Evolutionary conservation across 53 echinoderm and acorn worm species (phyloP).

Genomic region (Temnopleurus reevesii): DNA sequence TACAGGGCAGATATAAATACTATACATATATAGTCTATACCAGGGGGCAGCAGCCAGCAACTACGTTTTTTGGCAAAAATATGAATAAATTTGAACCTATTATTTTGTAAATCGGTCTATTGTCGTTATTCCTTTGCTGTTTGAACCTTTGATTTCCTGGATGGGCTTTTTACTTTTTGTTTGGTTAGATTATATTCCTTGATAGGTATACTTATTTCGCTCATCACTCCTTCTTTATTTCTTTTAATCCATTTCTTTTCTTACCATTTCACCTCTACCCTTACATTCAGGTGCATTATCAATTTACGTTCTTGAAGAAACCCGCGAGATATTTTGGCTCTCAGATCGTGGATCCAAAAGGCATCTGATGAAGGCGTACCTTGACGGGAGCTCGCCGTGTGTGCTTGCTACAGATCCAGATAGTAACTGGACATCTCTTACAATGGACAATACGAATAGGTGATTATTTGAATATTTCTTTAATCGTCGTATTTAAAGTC

Average conservation of each 20-base stretch:
- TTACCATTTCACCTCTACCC: not conserved
- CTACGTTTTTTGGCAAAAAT: not conserved
- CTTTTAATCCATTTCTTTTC: not conserved
- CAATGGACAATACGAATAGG: not conserved
- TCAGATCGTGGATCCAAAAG: not conserved
- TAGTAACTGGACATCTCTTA: not conserved
- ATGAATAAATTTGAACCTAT: not conserved
- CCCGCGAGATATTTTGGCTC: not conserved
- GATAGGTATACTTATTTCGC: no score
- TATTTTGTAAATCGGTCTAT: no score
- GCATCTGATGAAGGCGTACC: not conserved
- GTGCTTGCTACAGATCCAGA: not conserved
- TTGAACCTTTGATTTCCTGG: no score
- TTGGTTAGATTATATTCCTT: not conserved
- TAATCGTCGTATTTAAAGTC: no score
- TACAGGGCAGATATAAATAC: no score
- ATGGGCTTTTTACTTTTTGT: no score
- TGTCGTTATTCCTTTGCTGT: no score
- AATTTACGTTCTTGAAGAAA: conserved; percentile 7
- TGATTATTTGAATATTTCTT: not conserved
- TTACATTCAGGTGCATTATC: not conserved
- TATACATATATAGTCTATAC: no score
- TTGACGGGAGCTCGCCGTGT: conserved; percentile 17
- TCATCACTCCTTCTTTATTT: no score
- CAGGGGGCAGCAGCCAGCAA: no score